Conservation (phyloP, 2,888 invertebrate species). For the Eristalis intricaria region DNA sequence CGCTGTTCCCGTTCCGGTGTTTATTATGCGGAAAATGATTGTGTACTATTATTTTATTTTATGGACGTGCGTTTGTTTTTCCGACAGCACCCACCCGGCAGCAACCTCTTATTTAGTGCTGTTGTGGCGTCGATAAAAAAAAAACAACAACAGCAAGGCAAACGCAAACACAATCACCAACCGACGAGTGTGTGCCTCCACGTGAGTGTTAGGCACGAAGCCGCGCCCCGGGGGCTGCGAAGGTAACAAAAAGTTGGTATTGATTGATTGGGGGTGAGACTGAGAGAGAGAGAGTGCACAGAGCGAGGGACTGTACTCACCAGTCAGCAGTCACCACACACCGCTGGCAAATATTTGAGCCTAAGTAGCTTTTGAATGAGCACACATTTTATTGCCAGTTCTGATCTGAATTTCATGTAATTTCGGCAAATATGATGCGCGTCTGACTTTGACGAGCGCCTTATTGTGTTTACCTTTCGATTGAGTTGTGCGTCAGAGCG, state of each 20-base stretch:
- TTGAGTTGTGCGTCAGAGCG: background rate
- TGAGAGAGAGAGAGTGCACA: background rate
- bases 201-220: background rate
- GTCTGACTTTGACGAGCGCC: background rate
- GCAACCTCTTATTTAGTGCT: constrained; percentile 36
- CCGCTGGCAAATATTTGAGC: constrained; percentile 41
- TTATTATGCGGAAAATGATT: constrained; percentile 45
- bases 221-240: background rate
- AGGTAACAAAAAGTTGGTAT: constrained; percentile 13
- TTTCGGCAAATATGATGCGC: constrained; percentile 1
- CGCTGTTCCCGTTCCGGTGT: constrained; percentile 9
- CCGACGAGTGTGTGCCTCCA: background rate
- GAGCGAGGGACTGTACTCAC: constrained; percentile 1
- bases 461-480: background rate
- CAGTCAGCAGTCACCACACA: background rate
- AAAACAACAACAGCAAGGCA: background rate
- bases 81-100: constrained; percentile 9
- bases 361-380: constrained; percentile 24
- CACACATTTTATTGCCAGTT: constrained; percentile 26
- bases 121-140: constrained; percentile 15
- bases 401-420: constrained; percentile 27
- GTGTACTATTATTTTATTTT: constrained; percentile 45
- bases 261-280: constrained; percentile 53
- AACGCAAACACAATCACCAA: background rate
- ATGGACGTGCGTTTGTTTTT: constrained; percentile 37